Evolutionary conservation across 2,113 vertebrate genomes (phyloP), one percentile per base, ranked within the genome.

Genomic region (Aptenodytes patagonicus): DNA sequence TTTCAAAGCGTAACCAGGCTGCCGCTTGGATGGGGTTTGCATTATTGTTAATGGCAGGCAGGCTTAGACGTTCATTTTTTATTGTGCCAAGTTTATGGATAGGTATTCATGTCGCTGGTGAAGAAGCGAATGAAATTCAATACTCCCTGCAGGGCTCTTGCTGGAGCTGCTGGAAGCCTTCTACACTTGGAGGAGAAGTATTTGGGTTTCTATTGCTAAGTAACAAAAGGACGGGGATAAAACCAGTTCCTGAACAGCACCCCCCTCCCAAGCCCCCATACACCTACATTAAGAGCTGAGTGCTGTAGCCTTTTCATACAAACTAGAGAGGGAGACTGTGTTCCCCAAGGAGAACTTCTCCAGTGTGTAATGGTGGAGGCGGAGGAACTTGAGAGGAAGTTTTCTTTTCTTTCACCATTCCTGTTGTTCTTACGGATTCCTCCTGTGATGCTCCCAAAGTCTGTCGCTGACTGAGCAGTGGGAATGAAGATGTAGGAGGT

Each of bases 161-260:
- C 81, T 71, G 86, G 85, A 90, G 79, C 83, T 95, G 81, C 84
- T 93, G 95, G 81, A 82, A 91, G 36, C 73, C 82, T 83, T 83
- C 84, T 70, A 4, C 42, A 10, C 69, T 90, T 60, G 82, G 69
- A 91, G 85, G 58, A 57, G 66, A 75, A 87, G 44, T 89, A 65
- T 91, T 95, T 93, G 94, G 66, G 25, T 87, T 72, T 83, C 10
- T 89, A 79, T 89, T 91, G 91, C 92, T 97, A 20, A 72, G 92
- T 69, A 60, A 75, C 46, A 32, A 44, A 88, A 79, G 19, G 47
- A 90, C 36, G 71, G 66, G 77, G 70, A 89, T 71, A 51, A 92
- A 91, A 93, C 16, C 83, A 55, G 42, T 54, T 82, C 69, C 83
- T 40, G 62, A 77, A 2, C 34, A 65, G 40, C 65, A 78, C 2